Conservation (phyloP, 1,140 invertebrate genomes). For the Holotrichia oblita region DNA sequence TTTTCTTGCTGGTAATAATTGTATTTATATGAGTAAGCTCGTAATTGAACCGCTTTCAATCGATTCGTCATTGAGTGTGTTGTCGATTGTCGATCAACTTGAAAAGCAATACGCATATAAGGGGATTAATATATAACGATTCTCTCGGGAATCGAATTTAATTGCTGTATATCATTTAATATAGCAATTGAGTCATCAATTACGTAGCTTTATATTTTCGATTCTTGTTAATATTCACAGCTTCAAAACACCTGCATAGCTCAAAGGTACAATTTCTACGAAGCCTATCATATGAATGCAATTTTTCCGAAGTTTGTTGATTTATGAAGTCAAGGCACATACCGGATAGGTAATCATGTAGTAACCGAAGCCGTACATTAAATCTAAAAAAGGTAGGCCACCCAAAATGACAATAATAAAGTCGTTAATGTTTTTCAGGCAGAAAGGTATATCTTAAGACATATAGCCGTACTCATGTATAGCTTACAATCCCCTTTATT, state of each 20-base stretch:
- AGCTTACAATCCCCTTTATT: not conserved
- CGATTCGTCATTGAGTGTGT: no score
- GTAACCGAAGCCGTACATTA: not conserved
- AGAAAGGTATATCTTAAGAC: conserved; percentile 1
- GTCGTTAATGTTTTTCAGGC: conserved; percentile 11
- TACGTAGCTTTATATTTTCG: not conserved
- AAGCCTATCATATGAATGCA: not conserved
- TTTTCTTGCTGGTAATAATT: no score
- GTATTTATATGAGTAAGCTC: no score
- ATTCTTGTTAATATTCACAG: not conserved
- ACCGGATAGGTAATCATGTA: not conserved
- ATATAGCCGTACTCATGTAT: not conserved
- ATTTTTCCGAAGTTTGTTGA: not conserved
- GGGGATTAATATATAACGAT: no score
- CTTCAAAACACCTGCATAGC: conserved; percentile 10
- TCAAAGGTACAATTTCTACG: not conserved
- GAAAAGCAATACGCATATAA: no score
- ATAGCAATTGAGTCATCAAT: not conserved
- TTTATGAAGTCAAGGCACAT: not conserved
- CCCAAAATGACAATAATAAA: conserved; percentile 21
- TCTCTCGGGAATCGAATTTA: no score
- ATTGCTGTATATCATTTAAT: not conserved
- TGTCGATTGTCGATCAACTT: no score
- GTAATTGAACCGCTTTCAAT: no score
- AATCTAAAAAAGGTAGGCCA: not conserved